Percentiles rank a stretch among this genome's conserved stretches.
Evolutionary conservation across 1,140 invertebrate species (phyloP).

Genomic region (Metaphire vulgaris): DNA sequence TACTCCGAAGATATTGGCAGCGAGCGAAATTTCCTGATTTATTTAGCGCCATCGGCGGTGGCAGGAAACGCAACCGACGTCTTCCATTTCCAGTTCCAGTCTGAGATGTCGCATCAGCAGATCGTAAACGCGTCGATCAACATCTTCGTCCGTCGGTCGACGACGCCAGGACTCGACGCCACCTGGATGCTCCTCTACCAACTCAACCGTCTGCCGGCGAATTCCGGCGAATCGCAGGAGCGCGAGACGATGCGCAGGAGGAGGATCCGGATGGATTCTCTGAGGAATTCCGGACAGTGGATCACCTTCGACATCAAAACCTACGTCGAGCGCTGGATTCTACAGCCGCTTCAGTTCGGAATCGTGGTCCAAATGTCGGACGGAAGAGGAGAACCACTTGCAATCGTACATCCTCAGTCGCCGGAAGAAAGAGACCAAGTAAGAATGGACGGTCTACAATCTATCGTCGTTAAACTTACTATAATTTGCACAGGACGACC

Average conservation of each 20-base stretch:
- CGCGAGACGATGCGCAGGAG: neutral
- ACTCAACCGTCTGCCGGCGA: neutral
- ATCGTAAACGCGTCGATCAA: slow-evolving; percentile 6
- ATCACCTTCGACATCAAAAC: neutral
- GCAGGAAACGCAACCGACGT: neutral
- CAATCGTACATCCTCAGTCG: slow-evolving; percentile 81
- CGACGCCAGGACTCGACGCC: neutral
- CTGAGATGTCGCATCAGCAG: neutral
- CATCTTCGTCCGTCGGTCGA: slow-evolving; percentile 7
- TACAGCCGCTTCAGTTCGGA: slow-evolving; percentile 25
- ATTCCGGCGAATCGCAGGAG: neutral
- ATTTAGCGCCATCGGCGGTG: neutral
- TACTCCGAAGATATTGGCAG: no score
- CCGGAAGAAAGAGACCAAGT: slow-evolving; percentile 83
- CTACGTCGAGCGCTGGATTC: slow-evolving; percentile 46
- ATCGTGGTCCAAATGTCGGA: slow-evolving; percentile 34
- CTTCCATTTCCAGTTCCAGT: slow-evolving; percentile 17
- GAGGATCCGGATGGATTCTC: neutral
- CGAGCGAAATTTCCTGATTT: no score
- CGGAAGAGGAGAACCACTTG: slow-evolving; percentile 65
- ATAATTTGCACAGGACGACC: no score
- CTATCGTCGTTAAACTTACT: no score
- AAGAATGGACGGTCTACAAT: slow-evolving; percentile 57
- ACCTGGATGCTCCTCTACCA: slow-evolving; percentile 37
- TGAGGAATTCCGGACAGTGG: neutral